Conservation (phyloP, 1,140 invertebrate species). For the Cecropterus lyciades region DNA sequence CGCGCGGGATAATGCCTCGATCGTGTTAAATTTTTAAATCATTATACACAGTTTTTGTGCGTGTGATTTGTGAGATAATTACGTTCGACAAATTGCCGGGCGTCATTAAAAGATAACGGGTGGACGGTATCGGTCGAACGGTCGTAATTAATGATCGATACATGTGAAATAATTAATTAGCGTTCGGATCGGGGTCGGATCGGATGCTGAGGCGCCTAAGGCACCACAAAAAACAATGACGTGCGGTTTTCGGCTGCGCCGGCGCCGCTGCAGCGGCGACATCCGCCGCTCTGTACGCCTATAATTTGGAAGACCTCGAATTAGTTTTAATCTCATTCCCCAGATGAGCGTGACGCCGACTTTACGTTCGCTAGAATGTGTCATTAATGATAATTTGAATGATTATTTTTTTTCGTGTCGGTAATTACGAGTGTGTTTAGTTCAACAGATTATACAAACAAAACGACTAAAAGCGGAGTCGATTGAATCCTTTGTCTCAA, state of each 20-base stretch:
- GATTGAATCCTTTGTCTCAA: slow-evolving; percentile 30
- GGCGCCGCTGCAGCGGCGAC: slow-evolving; percentile 74
- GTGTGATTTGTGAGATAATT: slow-evolving; percentile 78
- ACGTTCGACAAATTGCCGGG: slow-evolving; percentile 77
- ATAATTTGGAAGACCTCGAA: slow-evolving; percentile 81
- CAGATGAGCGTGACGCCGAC: slow-evolving; percentile 73
- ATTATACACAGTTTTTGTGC: slow-evolving; percentile 72
- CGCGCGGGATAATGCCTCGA: slow-evolving; percentile 68
- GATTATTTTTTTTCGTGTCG: slow-evolving; percentile 55
- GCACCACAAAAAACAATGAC: slow-evolving; percentile 82
- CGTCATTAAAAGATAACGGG: slow-evolving; percentile 79
- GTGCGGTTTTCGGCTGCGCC: slow-evolving; percentile 72
- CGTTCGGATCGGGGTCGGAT: slow-evolving; percentile 61
- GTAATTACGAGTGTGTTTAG: slow-evolving; percentile 41
- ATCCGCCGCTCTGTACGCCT: slow-evolving; percentile 70
- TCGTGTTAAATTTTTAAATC: slow-evolving; percentile 80
- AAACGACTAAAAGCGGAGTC: slow-evolving; percentile 28
- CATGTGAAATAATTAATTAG: slow-evolving; percentile 84
- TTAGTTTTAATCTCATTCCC: slow-evolving; percentile 78
- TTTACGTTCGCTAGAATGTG: slow-evolving; percentile 65
- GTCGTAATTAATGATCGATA: slow-evolving; percentile 83
- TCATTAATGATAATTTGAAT: slow-evolving; percentile 79
- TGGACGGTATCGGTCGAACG: slow-evolving; percentile 63
- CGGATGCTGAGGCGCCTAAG: slow-evolving; percentile 65
- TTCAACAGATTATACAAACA: slow-evolving; percentile 36